phyloP scores from a whole-genome alignment of 2,888 invertebrate species.

The Dasypolia templi region DNA sequence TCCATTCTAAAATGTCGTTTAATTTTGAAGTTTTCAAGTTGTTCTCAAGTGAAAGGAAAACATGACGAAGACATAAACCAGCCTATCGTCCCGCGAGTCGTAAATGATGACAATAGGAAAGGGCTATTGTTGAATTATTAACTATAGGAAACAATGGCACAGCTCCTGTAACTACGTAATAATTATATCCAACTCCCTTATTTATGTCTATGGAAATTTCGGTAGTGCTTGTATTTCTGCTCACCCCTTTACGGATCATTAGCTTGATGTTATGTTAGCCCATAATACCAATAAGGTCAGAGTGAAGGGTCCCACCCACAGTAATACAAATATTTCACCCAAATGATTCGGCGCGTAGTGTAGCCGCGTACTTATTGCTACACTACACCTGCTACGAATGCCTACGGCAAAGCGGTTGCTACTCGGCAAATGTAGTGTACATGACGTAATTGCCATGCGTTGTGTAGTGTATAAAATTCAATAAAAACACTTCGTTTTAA shows the following conservation, averaged over 20 bases:
- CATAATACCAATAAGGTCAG: slow-evolving; percentile 51
- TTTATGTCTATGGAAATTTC: slow-evolving; percentile 17
- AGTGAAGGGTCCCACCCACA: slow-evolving; percentile 50
- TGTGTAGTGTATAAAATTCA: slow-evolving; percentile 51
- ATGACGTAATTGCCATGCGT: slow-evolving; percentile 48
- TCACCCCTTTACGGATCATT: slow-evolving; percentile 47
- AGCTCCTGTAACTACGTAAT: slow-evolving; percentile 8
- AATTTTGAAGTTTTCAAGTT: slow-evolving; percentile 45
- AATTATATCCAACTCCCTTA: slow-evolving; percentile 19
- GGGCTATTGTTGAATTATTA: slow-evolving; percentile 41
- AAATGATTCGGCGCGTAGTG: slow-evolving; percentile 51
- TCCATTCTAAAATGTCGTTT: slow-evolving; percentile 42
- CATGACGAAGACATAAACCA: slow-evolving; percentile 33
- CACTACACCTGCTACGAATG: slow-evolving; percentile 62
- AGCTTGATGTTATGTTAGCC: slow-evolving; percentile 41
- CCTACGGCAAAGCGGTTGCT: slow-evolving; percentile 56
- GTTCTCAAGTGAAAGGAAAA: slow-evolving; percentile 36
- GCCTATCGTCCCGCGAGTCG: slow-evolving; percentile 23
- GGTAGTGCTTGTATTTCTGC: slow-evolving; percentile 13
- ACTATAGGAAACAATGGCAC: slow-evolving; percentile 35
- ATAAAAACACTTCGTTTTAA: slow-evolving; percentile 54
- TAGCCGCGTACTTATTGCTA: slow-evolving; percentile 52
- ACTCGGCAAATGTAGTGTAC: too few species aligned
- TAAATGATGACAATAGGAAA: slow-evolving; percentile 45
- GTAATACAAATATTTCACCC: slow-evolving; percentile 59